Conservation (phyloP, 1,140 invertebrate genomes). For the Cotesia chilonis region DNA sequence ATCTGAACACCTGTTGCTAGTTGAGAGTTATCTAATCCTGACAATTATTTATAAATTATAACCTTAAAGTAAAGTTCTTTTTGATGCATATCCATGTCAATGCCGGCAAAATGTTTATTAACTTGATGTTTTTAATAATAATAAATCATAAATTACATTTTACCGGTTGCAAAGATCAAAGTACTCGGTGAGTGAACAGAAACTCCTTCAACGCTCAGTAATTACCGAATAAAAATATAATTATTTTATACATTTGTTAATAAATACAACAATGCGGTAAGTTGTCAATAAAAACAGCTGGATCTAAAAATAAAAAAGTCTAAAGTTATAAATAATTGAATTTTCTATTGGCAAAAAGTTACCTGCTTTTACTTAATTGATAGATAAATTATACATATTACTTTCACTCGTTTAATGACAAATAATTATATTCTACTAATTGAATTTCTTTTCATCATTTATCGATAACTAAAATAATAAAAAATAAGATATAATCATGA, state of each 20-base stretch:
- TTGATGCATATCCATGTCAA: conserved; percentile 18
- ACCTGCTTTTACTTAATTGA: too few relatives aligned
- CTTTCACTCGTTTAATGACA: too few relatives aligned
- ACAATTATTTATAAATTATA: too few relatives aligned
- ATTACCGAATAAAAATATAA: neutral
- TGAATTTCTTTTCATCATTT: neutral
- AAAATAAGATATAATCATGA: too few relatives aligned
- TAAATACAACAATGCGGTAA: neutral
- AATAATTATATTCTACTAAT: neutral
- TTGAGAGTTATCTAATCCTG: too few relatives aligned
- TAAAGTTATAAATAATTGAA: neutral
- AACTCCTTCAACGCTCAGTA: neutral
- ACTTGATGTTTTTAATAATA: neutral
- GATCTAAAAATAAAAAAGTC: too few relatives aligned
- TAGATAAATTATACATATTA: too few relatives aligned
- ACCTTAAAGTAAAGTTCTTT: too few relatives aligned
- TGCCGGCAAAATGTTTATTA: neutral
- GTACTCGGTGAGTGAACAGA: neutral
- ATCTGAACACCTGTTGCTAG: too few relatives aligned
- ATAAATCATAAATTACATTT: conserved; percentile 15
- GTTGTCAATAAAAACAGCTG: neutral
- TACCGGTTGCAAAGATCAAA: conserved; percentile 12
- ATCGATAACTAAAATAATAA: conserved; percentile 4
- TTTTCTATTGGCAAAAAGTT: conserved; percentile 7
- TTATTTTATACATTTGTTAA: neutral